Percentiles rank a stretch among this genome's conserved stretches.
Evolutionary conservation across 2,888 invertebrate species (phyloP).

Genomic region (Sarcophaga carnaria): DNA sequence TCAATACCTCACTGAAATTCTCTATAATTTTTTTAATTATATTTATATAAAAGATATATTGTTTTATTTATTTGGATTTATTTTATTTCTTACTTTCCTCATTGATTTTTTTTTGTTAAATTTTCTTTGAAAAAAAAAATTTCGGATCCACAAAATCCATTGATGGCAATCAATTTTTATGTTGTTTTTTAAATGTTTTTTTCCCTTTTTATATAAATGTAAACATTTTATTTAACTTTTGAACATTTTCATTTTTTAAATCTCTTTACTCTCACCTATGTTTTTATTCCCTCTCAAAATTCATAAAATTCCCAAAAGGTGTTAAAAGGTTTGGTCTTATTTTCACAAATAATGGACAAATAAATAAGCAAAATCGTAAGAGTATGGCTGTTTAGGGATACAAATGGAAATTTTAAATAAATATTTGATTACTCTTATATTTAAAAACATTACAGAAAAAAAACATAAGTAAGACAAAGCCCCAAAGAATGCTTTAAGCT

Average conservation of each 20-base stretch:
- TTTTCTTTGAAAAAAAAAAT: background rate
- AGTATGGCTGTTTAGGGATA: constrained; percentile 2
- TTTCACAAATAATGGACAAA: constrained; percentile 56
- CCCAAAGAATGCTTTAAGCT: constrained; percentile 44
- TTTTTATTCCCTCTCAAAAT: constrained; percentile 6
- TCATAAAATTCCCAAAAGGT: constrained; percentile 45
- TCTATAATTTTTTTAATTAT: too few relatives aligned
- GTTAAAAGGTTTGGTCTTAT: constrained; percentile 51
- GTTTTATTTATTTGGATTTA: too few relatives aligned
- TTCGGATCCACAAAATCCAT: constrained; percentile 28
- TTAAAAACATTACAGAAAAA: constrained; percentile 17
- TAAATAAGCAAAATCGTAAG: constrained; percentile 31
- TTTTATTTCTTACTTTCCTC: background rate
- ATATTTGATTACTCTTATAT: constrained; percentile 52
- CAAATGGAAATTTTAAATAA: constrained; percentile 55
- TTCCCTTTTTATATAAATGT: constrained; percentile 32
- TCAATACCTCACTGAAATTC: too few relatives aligned
- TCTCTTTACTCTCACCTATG: background rate
- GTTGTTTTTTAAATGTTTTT: constrained; percentile 19
- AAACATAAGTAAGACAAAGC: background rate
- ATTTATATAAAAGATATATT: too few relatives aligned
- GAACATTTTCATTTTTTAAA: background rate
- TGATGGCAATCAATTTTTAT: constrained; percentile 35
- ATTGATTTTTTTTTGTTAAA: background rate
- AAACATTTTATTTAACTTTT: constrained; percentile 47